Conservation (phyloP, 2,797 vertebrate genomes). For the Anniella stebbinsi region DNA sequence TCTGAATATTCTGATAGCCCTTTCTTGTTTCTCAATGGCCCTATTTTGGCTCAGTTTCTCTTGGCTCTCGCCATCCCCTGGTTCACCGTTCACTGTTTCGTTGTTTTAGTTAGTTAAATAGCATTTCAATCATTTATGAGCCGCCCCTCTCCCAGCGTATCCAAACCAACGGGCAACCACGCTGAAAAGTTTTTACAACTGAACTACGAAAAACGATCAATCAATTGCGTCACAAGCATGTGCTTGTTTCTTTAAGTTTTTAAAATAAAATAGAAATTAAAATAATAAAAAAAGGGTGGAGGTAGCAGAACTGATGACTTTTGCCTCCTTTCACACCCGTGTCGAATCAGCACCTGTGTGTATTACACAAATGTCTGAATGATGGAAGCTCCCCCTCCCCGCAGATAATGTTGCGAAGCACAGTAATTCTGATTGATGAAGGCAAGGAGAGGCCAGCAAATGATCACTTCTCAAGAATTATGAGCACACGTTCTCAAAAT, state of each 20-base stretch:
- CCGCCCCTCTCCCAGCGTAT: neutral
- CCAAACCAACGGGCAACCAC: neutral
- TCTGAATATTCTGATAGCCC: neutral
- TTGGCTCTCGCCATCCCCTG: neutral
- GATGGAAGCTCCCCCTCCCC: neutral
- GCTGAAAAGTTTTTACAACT: neutral
- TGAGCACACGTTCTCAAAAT: constrained; percentile 13
- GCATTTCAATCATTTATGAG: neutral
- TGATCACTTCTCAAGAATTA: constrained; percentile 30
- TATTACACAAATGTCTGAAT: neutral
- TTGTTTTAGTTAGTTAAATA: neutral
- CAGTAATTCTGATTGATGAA: constrained; percentile 34
- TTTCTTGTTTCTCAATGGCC: neutral
- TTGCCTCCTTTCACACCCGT: neutral
- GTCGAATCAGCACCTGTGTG: neutral
- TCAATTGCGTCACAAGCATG: neutral
- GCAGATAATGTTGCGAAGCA: neutral
- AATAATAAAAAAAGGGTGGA: neutral
- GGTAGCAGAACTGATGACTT: neutral
- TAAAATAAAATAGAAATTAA: neutral
- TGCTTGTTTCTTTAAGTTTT: neutral
- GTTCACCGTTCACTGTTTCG: too few relatives aligned
- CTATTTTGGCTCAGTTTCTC: neutral
- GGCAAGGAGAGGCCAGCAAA: constrained; percentile 29
- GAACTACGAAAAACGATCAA: neutral